A percentile compares a stretch with the other conserved stretches of the same genome.
phyloP scores from a whole-genome alignment of 2,113 vertebrate species.

The Misgurnus anguillicaudatus region DNA sequence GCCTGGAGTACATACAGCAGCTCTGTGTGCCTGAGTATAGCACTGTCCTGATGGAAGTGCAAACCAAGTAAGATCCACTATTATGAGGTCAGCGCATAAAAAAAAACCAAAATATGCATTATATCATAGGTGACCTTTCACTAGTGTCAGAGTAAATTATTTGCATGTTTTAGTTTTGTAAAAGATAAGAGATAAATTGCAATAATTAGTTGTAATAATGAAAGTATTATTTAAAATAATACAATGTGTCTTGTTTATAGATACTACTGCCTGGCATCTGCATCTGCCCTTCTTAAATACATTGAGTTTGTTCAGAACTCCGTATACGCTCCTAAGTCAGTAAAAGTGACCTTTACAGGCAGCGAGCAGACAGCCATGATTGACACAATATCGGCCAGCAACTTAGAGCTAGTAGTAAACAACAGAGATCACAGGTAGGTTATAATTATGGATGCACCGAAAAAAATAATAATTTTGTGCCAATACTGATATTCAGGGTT shows the following conservation, averaged over 20 bases:
- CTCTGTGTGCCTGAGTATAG: constrained; percentile 88
- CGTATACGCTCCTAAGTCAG: constrained; percentile 90
- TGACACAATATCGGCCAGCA: constrained; percentile 88
- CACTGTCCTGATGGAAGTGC: constrained; percentile 91
- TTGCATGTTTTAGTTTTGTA: neutral
- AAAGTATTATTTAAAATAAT: neutral
- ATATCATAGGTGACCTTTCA: neutral
- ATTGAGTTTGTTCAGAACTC: constrained; percentile 93
- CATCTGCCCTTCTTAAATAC: constrained; percentile 92
- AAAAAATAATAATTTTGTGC: too few species aligned
- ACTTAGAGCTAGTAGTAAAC: constrained; percentile 92
- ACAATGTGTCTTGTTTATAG: constrained; percentile 68
- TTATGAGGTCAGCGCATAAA: neutral
- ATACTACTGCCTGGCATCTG: constrained; percentile 94
- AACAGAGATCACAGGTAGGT: constrained; percentile 86
- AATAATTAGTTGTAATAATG: neutral
- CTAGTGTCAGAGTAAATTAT: neutral
- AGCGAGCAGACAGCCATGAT: constrained; percentile 98
- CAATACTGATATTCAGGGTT: too few species aligned
- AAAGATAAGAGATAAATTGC: too few species aligned
- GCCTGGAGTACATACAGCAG: constrained; percentile 92
- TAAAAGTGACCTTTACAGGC: constrained; percentile 91
- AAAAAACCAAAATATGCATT: neutral
- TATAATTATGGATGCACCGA: too few species aligned
- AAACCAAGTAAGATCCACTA: constrained; percentile 83